These are phyloP conservation scores for Phrynocephalus vlangalii DNA, from an alignment of 2,797 vertebrate species.

Conservation along the genomic window DNA sequence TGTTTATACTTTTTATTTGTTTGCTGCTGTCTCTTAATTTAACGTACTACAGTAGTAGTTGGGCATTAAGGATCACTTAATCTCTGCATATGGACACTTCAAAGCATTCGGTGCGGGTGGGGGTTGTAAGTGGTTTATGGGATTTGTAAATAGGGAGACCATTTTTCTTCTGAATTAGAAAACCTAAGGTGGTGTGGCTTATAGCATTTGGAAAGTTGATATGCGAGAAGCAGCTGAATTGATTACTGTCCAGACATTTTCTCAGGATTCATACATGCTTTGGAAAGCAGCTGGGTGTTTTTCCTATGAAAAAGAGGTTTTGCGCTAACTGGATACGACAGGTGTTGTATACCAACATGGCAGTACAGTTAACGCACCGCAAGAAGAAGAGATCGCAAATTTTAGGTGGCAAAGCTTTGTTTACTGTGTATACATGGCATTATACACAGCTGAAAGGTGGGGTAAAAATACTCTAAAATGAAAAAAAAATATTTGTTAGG, in stretches of 20 bases:
- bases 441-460: background rate
- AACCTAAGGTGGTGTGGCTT: constrained; percentile 45
- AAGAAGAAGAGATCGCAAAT: constrained; percentile 20
- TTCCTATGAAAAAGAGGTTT: constrained; percentile 16
- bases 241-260: constrained; percentile 37
- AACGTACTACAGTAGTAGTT: constrained; percentile 61
- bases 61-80: constrained; percentile 65
- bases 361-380: constrained; percentile 31
- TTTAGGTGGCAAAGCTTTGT: constrained; percentile 44
- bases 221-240: background rate
- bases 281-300: constrained; percentile 24
- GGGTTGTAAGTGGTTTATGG: constrained; percentile 39
- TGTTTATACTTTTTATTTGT: constrained; percentile 44
- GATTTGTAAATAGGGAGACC: constrained; percentile 32
- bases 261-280: constrained; percentile 24
- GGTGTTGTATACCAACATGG: constrained; percentile 28
- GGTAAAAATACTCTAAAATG: too few species aligned
- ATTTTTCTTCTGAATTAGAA: constrained; percentile 29
- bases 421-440: constrained; percentile 10
- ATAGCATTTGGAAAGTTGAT: constrained; percentile 24
- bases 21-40: constrained; percentile 50
- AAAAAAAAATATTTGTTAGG: constrained; percentile 16
- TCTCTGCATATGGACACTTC: constrained; percentile 38
- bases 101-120: constrained; percentile 14
- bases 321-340: constrained; percentile 25